phyloP scores from a whole-genome alignment of 2,113 vertebrate genomes.

The Corydoras maculifer region DNA sequence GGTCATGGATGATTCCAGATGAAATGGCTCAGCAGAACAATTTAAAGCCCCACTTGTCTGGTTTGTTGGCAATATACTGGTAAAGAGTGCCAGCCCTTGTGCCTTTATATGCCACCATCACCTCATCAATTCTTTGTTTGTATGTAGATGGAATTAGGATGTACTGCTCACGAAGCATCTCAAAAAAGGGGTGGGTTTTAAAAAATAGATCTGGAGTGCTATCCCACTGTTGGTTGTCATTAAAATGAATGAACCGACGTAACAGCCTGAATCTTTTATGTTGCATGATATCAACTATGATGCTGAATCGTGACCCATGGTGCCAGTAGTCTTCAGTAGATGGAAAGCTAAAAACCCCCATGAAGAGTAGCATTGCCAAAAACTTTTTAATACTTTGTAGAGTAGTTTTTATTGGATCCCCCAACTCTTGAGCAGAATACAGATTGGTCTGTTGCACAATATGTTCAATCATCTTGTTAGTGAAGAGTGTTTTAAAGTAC shows the following conservation, averaged over 20 bases:
- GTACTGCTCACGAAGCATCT: constrained; percentile 37
- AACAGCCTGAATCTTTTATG: constrained; percentile 18
- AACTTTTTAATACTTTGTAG: constrained; percentile 35
- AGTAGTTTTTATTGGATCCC: constrained; percentile 35
- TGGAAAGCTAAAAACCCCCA: constrained; percentile 26
- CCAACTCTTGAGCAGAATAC: constrained; percentile 32
- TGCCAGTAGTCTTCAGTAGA: constrained; percentile 32
- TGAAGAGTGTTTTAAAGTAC: constrained; percentile 28
- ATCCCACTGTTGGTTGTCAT: constrained; percentile 24
- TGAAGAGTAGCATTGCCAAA: constrained; percentile 24
- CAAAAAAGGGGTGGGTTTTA: constrained; percentile 36
- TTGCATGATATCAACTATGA: constrained; percentile 36
- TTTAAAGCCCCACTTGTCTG: constrained; percentile 28
- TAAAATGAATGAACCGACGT: constrained; percentile 27
- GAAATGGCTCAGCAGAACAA: constrained; percentile 27
- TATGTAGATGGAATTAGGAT: constrained; percentile 32
- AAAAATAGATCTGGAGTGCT: constrained; percentile 26
- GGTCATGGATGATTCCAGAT: constrained; percentile 31
- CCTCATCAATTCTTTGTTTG: constrained; percentile 30
- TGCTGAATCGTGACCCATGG: constrained; percentile 7
- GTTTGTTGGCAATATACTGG: constrained; percentile 28
- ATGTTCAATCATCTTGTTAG: constrained; percentile 33
- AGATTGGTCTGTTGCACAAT: constrained; percentile 34
- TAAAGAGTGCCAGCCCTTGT: constrained; percentile 10
- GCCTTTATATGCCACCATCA: constrained; percentile 32